Percentiles rank a stretch among this genome's conserved stretches.
These are phyloP conservation scores for Ferdinandea cuprea DNA, from an alignment of 2,888 invertebrate species.

Conservation along the genomic window DNA sequence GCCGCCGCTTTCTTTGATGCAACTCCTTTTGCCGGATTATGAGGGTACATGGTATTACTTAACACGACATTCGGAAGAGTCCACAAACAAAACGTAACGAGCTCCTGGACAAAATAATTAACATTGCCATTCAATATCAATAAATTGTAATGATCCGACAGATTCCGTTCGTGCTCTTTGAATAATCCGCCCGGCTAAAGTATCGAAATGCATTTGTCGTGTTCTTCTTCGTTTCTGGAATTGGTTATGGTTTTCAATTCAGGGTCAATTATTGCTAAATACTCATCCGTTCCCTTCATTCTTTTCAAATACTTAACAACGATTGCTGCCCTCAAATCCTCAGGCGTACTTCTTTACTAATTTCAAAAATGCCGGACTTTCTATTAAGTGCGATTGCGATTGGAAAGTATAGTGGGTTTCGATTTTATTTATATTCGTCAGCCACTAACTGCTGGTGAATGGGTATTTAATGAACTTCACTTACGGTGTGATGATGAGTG, in stretches of 20 bases:
- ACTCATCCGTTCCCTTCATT: conserved; percentile 16
- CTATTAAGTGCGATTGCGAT: conserved; percentile 16
- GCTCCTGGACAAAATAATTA: conserved; percentile 63
- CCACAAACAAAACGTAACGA: conserved; percentile 49
- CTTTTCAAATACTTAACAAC: neutral
- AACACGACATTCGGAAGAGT: conserved; percentile 26
- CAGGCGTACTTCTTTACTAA: conserved; percentile 15
- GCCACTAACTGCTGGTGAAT: neutral
- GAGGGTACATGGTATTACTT: conserved; percentile 59
- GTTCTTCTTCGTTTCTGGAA: conserved; percentile 37
- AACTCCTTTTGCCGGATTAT: conserved; percentile 33
- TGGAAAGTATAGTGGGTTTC: neutral
- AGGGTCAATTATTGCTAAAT: conserved; percentile 45
- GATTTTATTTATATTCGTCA: too few relatives aligned
- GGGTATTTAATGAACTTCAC: conserved; percentile 20
- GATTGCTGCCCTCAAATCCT: neutral
- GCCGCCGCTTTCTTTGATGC: conserved; percentile 63
- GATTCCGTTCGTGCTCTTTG: conserved; percentile 52
- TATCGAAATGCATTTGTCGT: conserved; percentile 53
- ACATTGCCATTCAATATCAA: conserved; percentile 66
- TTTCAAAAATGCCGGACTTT: neutral
- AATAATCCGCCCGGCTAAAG: conserved; percentile 59
- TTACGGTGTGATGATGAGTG: too few relatives aligned
- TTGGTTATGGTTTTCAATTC: conserved; percentile 57
- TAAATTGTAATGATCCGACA: conserved; percentile 57